Percentiles rank a stretch among this genome's conserved stretches.
Evolutionary conservation across 2,888 invertebrate species (phyloP).

Genomic region (Monopis laevigella): DNA sequence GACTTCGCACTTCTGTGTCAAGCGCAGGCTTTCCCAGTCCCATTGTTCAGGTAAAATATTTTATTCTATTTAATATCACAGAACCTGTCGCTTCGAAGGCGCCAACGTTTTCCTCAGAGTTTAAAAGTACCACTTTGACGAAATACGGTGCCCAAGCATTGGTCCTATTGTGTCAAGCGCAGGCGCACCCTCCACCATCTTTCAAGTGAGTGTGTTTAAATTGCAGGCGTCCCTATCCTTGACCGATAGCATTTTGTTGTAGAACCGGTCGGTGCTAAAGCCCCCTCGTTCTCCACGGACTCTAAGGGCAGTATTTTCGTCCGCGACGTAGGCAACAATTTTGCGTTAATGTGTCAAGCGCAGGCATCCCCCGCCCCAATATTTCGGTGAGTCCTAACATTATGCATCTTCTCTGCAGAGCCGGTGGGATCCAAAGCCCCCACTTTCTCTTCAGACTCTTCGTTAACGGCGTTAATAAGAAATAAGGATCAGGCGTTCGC

Average conservation of each 20-base stretch:
- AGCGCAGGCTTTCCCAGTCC: slow-evolving; percentile 81
- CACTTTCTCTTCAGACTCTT: slow-evolving; percentile 68
- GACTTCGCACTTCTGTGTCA: slow-evolving; percentile 76
- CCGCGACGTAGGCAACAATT: slow-evolving; percentile 62
- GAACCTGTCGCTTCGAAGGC: slow-evolving; percentile 71
- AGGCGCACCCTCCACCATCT: slow-evolving; percentile 72
- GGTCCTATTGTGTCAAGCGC: slow-evolving; percentile 74
- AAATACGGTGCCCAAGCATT: slow-evolving; percentile 61
- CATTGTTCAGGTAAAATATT: slow-evolving; percentile 55
- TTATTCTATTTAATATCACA: slow-evolving; percentile 30
- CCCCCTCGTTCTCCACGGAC: slow-evolving; percentile 69
- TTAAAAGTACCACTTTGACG: slow-evolving; percentile 68
- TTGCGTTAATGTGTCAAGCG: slow-evolving; percentile 71
- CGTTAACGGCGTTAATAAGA: slow-evolving; percentile 68
- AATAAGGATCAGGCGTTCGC: slow-evolving; percentile 65
- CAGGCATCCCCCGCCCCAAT: slow-evolving; percentile 72
- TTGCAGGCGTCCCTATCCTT: no score
- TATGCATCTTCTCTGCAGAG: slow-evolving; percentile 51
- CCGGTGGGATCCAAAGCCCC: slow-evolving; percentile 71
- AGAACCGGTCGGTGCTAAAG: slow-evolving; percentile 72
- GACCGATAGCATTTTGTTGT: slow-evolving; percentile 27
- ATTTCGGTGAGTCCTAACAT: slow-evolving; percentile 64
- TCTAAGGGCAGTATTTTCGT: slow-evolving; percentile 72
- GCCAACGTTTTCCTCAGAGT: slow-evolving; percentile 64
- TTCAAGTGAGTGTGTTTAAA: slow-evolving; percentile 70